Evolutionary conservation across 2,888 invertebrate genomes (phyloP).

Genomic region (Tipula helvola): DNA sequence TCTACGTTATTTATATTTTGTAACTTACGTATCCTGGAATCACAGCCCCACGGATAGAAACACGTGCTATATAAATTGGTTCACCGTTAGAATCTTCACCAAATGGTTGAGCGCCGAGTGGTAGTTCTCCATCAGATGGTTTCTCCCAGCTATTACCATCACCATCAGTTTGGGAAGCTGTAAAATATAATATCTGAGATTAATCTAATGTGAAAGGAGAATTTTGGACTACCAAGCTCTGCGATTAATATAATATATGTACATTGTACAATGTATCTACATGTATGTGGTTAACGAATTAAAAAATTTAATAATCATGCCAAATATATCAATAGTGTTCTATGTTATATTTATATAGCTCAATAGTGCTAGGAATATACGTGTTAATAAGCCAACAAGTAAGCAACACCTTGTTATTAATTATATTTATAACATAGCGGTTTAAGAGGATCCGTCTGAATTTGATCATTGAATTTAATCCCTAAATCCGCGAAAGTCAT

Average conservation of each 20-base stretch:
- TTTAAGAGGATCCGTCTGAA: not conserved
- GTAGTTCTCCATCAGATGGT: conserved; percentile 48
- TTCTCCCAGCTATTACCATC: conserved; percentile 44
- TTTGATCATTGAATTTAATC: not conserved
- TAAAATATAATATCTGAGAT: not conserved
- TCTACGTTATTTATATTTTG: not conserved
- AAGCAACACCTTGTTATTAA: not conserved
- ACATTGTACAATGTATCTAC: no score
- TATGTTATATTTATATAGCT: no score
- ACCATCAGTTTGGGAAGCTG: conserved; percentile 17
- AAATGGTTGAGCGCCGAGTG: conserved; percentile 56
- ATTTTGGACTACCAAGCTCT: not conserved
- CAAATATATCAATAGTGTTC: no score
- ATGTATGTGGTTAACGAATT: not conserved
- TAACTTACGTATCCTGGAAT: conserved; percentile 56
- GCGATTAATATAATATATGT: no score
- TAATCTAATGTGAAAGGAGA: not conserved
- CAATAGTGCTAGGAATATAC: no score
- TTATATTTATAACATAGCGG: not conserved
- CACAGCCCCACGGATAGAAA: conserved; percentile 53
- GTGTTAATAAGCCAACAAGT: not conserved
- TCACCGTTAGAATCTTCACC: conserved; percentile 51
- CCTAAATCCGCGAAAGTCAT: not conserved
- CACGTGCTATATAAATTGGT: conserved; percentile 54
- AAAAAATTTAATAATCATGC: not conserved